Evolutionary conservation across 2,888 invertebrate genomes (phyloP).

Genomic region (Lampropteryx suffumata): DNA sequence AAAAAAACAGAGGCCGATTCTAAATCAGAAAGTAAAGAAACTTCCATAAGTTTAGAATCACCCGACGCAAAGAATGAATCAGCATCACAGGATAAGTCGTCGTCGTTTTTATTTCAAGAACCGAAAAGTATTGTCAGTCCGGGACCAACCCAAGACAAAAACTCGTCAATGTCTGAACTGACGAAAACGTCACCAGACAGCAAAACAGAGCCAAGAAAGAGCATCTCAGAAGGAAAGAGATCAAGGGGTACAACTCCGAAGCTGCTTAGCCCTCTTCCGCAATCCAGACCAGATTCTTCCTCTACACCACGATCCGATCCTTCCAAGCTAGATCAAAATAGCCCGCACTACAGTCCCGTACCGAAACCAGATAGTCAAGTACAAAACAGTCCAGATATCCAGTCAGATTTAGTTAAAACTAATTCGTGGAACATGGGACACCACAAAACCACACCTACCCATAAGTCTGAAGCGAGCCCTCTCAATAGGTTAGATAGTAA

Average conservation of each 20-base stretch:
- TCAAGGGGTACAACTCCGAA: conserved; percentile 59
- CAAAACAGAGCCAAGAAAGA: conserved; percentile 44
- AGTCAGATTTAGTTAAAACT: conserved; percentile 59
- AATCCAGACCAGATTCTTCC: conserved; percentile 71
- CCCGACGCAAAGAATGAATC: conserved; percentile 50
- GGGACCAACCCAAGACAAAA: conserved; percentile 43
- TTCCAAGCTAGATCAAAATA: conserved; percentile 60
- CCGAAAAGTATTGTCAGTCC: conserved; percentile 65
- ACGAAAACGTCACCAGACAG: conserved; percentile 56
- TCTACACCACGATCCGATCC: conserved; percentile 71
- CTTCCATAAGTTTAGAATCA: conserved; percentile 45
- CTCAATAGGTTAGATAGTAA: conserved; percentile 73
- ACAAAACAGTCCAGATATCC: conserved; percentile 71
- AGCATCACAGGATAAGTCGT: conserved; percentile 54
- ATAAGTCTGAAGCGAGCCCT: conserved; percentile 76
- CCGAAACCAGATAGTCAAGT: conserved; percentile 76
- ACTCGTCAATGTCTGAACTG: conserved; percentile 37
- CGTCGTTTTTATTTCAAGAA: conserved; percentile 63
- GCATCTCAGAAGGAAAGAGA: conserved; percentile 45
- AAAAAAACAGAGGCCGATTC: conserved; percentile 60
- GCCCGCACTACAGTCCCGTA: conserved; percentile 73
- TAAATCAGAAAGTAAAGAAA: conserved; percentile 51
- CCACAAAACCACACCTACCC: conserved; percentile 71
- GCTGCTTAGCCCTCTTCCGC: conserved; percentile 67
- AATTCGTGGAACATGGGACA: conserved; percentile 71